A percentile compares a stretch with the other conserved stretches of the same genome.
Evolutionary conservation across 1,140 invertebrate species (phyloP).

Genomic region (Zaprionus vittiger): DNA sequence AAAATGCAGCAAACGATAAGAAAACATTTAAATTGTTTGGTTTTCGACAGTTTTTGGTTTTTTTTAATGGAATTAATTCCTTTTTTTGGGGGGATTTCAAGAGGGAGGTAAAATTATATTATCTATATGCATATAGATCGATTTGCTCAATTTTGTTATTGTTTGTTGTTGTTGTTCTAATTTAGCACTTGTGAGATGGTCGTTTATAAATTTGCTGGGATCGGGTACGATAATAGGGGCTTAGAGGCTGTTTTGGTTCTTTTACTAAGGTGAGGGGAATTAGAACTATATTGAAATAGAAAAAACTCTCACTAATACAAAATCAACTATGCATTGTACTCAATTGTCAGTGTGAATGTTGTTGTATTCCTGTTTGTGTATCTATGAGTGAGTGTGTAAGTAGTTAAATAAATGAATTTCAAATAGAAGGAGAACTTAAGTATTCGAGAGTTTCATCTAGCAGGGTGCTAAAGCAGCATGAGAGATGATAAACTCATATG

Average conservation of each 20-base stretch:
- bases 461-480: neutral
- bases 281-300: conserved; percentile 45
- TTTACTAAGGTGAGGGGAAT: conserved; percentile 9
- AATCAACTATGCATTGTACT: conserved; percentile 47
- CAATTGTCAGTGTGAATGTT: conserved; percentile 20
- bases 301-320: conserved; percentile 49
- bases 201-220: conserved; percentile 66
- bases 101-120: conserved; percentile 18
- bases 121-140: conserved; percentile 36
- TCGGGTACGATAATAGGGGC: conserved; percentile 37
- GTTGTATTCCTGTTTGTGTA: conserved; percentile 2
- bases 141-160: conserved; percentile 29
- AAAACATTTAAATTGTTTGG: conserved; percentile 19
- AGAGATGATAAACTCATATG: conserved; percentile 1
- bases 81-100: conserved; percentile 10
- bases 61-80: conserved; percentile 34
- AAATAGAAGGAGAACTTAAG: conserved; percentile 9
- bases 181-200: conserved; percentile 85
- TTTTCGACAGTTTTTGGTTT: conserved; percentile 27
- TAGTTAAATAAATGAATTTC: conserved; percentile 18
- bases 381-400: conserved; percentile 9
- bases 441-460: neutral
- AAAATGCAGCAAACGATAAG: conserved; percentile 32
- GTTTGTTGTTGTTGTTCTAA: conserved; percentile 59
- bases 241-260: conserved; percentile 46